These are phyloP conservation scores for Cichlasoma orientale DNA, from an alignment of 2,797 vertebrate species.

Conservation along the genomic window DNA sequence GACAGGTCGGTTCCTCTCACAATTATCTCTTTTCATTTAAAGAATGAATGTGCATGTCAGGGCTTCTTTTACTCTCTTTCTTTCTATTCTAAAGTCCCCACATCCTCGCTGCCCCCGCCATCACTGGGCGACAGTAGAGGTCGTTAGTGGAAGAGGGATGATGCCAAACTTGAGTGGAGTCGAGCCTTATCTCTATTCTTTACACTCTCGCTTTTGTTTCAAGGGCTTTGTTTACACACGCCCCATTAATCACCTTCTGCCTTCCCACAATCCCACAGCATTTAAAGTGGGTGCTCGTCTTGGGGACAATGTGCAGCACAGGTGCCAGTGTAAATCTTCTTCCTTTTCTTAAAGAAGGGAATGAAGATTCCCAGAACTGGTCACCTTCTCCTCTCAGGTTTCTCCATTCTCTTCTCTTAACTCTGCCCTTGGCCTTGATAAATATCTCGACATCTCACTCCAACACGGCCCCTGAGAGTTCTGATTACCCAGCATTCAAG, in stretches of 20 bases:
- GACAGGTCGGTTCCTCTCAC: conserved; percentile 80
- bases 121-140: conserved; percentile 83
- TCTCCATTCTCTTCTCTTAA: conserved; percentile 59
- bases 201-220: conserved; percentile 85
- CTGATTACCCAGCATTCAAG: conserved; percentile 56
- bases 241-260: conserved; percentile 84
- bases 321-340: conserved; percentile 78
- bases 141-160: conserved; percentile 85
- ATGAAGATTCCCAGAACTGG: conserved; percentile 64
- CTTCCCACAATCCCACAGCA: conserved; percentile 76
- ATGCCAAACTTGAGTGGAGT: conserved; percentile 84
- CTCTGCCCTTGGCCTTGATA: conserved; percentile 67
- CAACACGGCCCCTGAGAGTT: conserved; percentile 31
- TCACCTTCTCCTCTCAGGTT: conserved; percentile 59
- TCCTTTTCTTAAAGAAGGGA: conserved; percentile 63
- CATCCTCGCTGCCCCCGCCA: conserved; percentile 69
- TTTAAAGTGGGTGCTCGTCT: conserved; percentile 76
- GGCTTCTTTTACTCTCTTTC: conserved; percentile 76
- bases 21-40: conserved; percentile 85
- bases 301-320: conserved; percentile 68
- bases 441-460: conserved; percentile 59
- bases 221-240: conserved; percentile 85
- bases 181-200: conserved; percentile 84
- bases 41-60: conserved; percentile 83
- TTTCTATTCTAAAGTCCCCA: conserved; percentile 64